Percentiles rank a stretch among this genome's conserved stretches.
Conservation (phyloP, 1,140 invertebrate species). For the Tenebrio molitor region DNA sequence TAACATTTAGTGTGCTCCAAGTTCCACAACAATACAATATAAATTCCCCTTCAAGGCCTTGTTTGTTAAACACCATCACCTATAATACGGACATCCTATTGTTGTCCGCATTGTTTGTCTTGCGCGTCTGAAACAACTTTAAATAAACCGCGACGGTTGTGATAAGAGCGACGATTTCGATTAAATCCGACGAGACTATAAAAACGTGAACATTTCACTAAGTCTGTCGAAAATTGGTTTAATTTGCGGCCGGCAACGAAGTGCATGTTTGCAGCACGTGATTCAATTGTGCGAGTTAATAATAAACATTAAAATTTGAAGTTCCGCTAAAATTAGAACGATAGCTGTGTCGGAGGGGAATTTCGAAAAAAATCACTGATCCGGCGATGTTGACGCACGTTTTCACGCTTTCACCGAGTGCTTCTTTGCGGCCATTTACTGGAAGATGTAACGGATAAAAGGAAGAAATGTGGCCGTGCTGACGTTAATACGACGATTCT, state of each 20-base stretch:
- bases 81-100: conserved; percentile 2
- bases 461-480: not conserved
- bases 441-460: conserved; percentile 25
- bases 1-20: not conserved
- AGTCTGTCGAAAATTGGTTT: no score
- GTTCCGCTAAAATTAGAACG: not conserved
- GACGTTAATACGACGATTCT: conserved; percentile 8
- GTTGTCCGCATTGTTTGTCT: not conserved
- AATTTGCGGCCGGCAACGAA: conserved; percentile 4
- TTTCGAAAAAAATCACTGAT: conserved; percentile 9
- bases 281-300: conserved; percentile 16
- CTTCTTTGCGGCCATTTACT: conserved; percentile 4
- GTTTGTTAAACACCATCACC: not conserved
- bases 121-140: not conserved
- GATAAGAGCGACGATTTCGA: no score
- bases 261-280: conserved; percentile 1
- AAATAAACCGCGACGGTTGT: no score
- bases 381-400: not conserved
- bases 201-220: no score
- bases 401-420: conserved; percentile 35
- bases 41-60: not conserved
- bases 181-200: no score
- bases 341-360: not conserved
- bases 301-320: not conserved
- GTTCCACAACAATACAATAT: not conserved